Conservation (phyloP, 2,888 invertebrate species). For the Drosophila aldrichi region DNA sequence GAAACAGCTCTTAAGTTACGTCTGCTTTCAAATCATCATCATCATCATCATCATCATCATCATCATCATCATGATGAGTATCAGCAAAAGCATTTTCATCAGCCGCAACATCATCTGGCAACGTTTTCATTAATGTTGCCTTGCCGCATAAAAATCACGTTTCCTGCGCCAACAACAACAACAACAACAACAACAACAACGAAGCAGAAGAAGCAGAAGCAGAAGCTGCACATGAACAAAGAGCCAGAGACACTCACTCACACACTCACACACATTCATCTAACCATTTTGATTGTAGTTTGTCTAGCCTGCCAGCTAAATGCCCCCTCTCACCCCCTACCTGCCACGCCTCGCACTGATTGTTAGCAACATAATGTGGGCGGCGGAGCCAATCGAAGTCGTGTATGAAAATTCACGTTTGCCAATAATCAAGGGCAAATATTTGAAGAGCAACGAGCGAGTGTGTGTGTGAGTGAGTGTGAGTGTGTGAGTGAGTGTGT, state of each 20-base stretch:
- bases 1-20: conserved; percentile 39
- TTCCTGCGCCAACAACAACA: conserved; percentile 57
- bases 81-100: conserved; percentile 19
- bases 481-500: conserved; percentile 9
- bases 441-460: conserved; percentile 75
- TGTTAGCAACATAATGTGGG: conserved; percentile 40
- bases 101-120: conserved; percentile 33
- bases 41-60: not conserved
- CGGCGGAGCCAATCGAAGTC: conserved; percentile 50
- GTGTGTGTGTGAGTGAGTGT: not conserved
- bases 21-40: conserved; percentile 21
- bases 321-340: not conserved
- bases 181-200: not conserved
- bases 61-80: not conserved
- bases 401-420: conserved; percentile 51
- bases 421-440: conserved; percentile 83
- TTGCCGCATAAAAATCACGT: conserved; percentile 70
- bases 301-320: conserved; percentile 47
- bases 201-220: not conserved
- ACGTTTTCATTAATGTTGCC: conserved; percentile 68
- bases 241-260: conserved; percentile 17
- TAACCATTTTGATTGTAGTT: conserved; percentile 66
- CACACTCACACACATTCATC: conserved; percentile 33
- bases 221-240: conserved; percentile 10
- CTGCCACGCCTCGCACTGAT: conserved; percentile 36